Conservation (phyloP, 1,140 invertebrate species). For the Ceratina japonica region DNA sequence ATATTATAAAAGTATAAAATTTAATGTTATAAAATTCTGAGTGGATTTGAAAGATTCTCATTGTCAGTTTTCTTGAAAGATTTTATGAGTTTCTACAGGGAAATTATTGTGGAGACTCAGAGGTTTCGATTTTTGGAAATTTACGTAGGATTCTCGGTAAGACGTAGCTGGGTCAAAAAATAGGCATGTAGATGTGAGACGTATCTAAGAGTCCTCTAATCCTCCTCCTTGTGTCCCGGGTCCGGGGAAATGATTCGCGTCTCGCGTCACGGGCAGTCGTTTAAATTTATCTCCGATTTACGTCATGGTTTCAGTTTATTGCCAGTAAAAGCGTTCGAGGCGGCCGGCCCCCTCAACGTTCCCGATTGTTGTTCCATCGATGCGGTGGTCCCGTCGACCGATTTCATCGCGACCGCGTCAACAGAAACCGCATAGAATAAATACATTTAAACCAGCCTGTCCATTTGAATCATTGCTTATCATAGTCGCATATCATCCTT, state of each 20-base stretch:
- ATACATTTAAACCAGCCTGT: not conserved
- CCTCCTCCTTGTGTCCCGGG: constrained; percentile 13
- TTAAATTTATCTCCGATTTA: constrained; percentile 50
- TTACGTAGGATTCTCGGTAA: not conserved
- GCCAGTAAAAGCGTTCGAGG: constrained; percentile 40
- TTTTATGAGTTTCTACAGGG: too few relatives aligned
- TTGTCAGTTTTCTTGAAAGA: too few relatives aligned
- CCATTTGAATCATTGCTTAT: too few relatives aligned
- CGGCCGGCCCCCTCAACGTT: constrained; percentile 8
- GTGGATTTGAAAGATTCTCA: too few relatives aligned
- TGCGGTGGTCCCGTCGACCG: not conserved
- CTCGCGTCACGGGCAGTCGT: constrained; percentile 28
- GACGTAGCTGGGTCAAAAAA: not conserved
- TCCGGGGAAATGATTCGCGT: constrained; percentile 30
- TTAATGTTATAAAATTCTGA: too few relatives aligned
- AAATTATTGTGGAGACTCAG: too few relatives aligned
- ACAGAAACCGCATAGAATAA: not conserved
- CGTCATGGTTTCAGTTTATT: constrained; percentile 46
- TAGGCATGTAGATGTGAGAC: not conserved
- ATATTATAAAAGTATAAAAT: too few relatives aligned
- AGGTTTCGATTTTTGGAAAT: too few relatives aligned
- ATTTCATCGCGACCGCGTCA: not conserved
- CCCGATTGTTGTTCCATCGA: constrained; percentile 17
- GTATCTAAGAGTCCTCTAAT: not conserved
- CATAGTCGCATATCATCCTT: too few relatives aligned